phyloP scores from a whole-genome alignment of 2,797 vertebrate genomes.

The Paguma larvata region DNA sequence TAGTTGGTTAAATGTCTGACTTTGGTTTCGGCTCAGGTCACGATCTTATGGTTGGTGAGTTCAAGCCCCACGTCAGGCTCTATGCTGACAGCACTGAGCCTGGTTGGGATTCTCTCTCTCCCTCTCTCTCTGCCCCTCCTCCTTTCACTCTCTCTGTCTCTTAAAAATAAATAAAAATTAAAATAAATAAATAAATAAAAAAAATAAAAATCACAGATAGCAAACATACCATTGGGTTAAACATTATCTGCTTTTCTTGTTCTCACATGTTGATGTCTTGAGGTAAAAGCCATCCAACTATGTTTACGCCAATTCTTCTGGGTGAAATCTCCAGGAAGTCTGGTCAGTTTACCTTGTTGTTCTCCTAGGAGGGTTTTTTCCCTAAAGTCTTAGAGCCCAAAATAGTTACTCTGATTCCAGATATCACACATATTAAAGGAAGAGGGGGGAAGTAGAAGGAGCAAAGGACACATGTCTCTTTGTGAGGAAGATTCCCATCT shows the following conservation, averaged over 20 bases:
- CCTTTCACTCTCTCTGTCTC: too few relatives aligned
- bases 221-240: background rate
- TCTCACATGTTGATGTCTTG: background rate
- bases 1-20: too few relatives aligned
- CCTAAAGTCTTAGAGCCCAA: background rate
- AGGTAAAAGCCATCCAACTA: background rate
- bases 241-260: background rate
- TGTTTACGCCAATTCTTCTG: background rate
- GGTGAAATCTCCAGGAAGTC: background rate
- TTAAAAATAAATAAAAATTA: too few relatives aligned
- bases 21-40: too few relatives aligned
- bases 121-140: too few relatives aligned
- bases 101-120: too few relatives aligned
- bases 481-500: background rate
- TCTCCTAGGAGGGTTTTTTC: background rate
- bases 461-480: background rate
- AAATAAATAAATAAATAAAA: too few relatives aligned
- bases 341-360: background rate
- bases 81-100: too few relatives aligned
- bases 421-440: background rate
- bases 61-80: too few relatives aligned
- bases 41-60: too few relatives aligned
- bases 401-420: background rate
- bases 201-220: conserved; percentile 4
- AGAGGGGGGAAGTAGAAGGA: background rate